phyloP scores from a whole-genome alignment of 2,113 vertebrate genomes.

The Syngnathoides biaculeatus region DNA sequence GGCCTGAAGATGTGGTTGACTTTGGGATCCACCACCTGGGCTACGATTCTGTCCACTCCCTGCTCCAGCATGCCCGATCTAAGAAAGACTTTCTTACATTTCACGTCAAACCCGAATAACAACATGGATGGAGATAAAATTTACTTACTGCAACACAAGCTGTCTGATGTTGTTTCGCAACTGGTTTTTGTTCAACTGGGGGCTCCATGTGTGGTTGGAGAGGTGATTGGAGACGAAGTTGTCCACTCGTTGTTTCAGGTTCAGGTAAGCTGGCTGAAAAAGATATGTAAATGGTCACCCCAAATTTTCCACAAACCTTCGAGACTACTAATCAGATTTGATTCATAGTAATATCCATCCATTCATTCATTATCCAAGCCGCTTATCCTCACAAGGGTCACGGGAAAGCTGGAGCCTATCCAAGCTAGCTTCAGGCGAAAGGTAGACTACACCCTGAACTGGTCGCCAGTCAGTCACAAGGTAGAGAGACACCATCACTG shows the following conservation, averaged over 20 bases:
- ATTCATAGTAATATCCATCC: no score
- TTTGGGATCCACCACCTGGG: conserved; percentile 98
- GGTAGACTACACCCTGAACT: no score
- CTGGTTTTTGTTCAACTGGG: conserved; percentile 98
- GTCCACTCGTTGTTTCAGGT: conserved; percentile 93
- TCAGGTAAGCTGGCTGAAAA: conserved; percentile 91
- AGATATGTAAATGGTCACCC: neutral
- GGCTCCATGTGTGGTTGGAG: conserved; percentile 97
- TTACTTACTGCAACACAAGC: conserved; percentile 92
- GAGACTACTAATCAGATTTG: neutral
- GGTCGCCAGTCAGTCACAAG: no score
- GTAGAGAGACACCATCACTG: no score
- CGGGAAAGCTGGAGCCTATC: no score
- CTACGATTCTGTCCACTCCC: conserved; percentile 96
- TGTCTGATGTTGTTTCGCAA: conserved; percentile 96
- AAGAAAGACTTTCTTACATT: conserved; percentile 20
- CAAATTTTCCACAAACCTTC: no score
- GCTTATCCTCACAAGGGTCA: no score
- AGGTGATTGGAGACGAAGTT: conserved; percentile 98
- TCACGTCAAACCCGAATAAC: neutral
- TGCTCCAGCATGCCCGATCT: conserved; percentile 98
- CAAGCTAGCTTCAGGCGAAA: no score
- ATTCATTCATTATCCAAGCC: no score
- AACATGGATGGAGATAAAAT: neutral
- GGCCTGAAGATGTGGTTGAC: conserved; percentile 96